Evolutionary conservation across 1,140 invertebrate species (phyloP), one percentile per base, ranked within the genome.

Genomic region (Lethocerus indicus): DNA sequence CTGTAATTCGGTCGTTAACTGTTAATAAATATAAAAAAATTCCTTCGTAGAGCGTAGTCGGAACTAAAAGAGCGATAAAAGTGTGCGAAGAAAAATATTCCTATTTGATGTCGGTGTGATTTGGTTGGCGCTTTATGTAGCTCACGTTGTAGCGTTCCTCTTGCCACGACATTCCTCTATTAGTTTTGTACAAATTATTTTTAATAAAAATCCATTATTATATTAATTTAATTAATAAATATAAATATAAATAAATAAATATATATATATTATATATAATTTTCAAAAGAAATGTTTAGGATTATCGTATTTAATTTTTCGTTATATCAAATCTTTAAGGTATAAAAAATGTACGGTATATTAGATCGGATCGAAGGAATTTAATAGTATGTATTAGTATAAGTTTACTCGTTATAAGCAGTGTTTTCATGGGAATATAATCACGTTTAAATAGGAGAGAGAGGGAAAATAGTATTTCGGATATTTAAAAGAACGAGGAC

Each of bases 321-420:
- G 51, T 56, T 56, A 49, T 55, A 56, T 56, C 51, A 53, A 51
- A 57, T 55, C 44, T 54, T 53, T 53, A 55, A 50, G 51, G 41
- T 49, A 49, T 26, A 49, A 49, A 51, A 46, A 39, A 47, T 52
- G 42, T 42, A 48, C 44, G 46, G 43, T 50, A 50, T 50, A 53
- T 53, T 53, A 45, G 41, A 46, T 21, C 29, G 44, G 49, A 46
- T 46, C 28, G 40, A 46, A 51, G 43, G 24, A 46, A 46, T 27
- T 46, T 51, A 50, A 50, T 27, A 50, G 21, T 43, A 50, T 28
- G 41, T 50, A 49, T 49, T 49, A 50, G 49, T 46, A 36, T 52
- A 52, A 49, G 48, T 51, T 51, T 42, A 47, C 28, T 54, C 48
- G 48, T 51, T 54, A 48, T 51, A 51, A 49, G 43, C 52, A 54